These are phyloP conservation scores for Epinephelus fuscoguttatus DNA, from an alignment of 2,113 vertebrate species.

Conservation along the genomic window DNA sequence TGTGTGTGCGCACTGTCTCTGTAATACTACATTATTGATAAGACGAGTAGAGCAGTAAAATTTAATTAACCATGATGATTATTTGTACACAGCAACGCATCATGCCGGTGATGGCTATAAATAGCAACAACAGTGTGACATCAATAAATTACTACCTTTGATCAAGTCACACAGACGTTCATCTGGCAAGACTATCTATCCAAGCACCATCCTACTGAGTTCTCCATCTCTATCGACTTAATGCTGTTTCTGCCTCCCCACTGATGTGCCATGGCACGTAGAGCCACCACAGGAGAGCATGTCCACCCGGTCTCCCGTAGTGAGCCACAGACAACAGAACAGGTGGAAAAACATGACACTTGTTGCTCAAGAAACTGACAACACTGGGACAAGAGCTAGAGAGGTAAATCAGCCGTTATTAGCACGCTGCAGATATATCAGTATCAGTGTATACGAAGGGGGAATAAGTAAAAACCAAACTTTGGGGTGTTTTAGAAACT, in stretches of 20 bases:
- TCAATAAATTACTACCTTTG: background rate
- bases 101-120: constrained; percentile 20
- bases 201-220: background rate
- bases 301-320: constrained; percentile 4
- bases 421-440: background rate
- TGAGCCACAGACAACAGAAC: constrained; percentile 29
- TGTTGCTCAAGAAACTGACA: background rate
- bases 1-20: background rate
- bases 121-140: constrained; percentile 37
- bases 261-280: constrained; percentile 34
- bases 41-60: constrained; percentile 41
- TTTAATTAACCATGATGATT: constrained; percentile 58
- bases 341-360: constrained; percentile 15
- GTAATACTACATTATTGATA: constrained; percentile 34
- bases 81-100: constrained; percentile 29
- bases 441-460: accelerated
- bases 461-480: background rate
- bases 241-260: background rate
- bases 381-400: constrained; percentile 7
- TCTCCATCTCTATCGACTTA: background rate
- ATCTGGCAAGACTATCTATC: constrained; percentile 21
- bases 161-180: constrained; percentile 42
- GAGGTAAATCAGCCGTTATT: background rate
- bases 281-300: constrained; percentile 1
- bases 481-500: background rate